Evolutionary conservation across 2,888 invertebrate genomes (phyloP), one percentile per base, ranked within the genome.

Genomic region (Cyclophora albipunctata): DNA sequence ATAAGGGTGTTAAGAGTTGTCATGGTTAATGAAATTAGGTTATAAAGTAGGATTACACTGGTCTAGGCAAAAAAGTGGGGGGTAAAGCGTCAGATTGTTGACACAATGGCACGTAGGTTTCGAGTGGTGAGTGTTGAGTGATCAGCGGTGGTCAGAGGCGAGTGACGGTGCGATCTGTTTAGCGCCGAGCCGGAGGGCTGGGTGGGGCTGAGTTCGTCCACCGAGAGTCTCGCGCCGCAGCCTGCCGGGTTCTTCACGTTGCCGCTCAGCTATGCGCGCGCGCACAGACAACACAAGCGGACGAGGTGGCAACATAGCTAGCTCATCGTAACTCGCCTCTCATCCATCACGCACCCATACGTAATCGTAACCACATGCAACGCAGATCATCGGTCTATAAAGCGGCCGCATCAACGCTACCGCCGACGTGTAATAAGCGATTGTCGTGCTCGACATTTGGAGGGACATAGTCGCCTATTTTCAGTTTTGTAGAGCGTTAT

Each of bases 181-280:
- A 75, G 74, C 73, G 72, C 75, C 63, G 65, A 77, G 69, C 84
- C 83, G 66, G 74, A 75, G 52, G 84, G 84, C 82, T 67, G 69
- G 55, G 78, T 75, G 59, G 71, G 66, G 70, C 83, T 89, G 72
- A 81, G 82, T 81, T 88, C 91, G 87, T 92, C 93, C 72, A 90
- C 92, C 91, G 93, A 91, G 84, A 91, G 90, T 76, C 90, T 91
- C 84, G 87, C 91, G 77, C 85, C 91, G 77, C 85, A 58, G 43
- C 45, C 82, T 58, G 91, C 91, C 69, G 92, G 92, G 64, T 91
- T 92, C 87, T 92, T 92, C 89, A 92, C 92, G 74, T 89, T 92
- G 89, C 92, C 92, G 71, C 89, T 94, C 87, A 93, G 93, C 86
- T 93, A 93, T 89, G 93, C 93, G 89, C 92, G 94, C 83, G 93